Percentiles rank a stretch among this genome's conserved stretches.
These are phyloP conservation scores for Gavia stellata DNA, from an alignment of 2,113 vertebrate genomes.

Conservation along the genomic window DNA sequence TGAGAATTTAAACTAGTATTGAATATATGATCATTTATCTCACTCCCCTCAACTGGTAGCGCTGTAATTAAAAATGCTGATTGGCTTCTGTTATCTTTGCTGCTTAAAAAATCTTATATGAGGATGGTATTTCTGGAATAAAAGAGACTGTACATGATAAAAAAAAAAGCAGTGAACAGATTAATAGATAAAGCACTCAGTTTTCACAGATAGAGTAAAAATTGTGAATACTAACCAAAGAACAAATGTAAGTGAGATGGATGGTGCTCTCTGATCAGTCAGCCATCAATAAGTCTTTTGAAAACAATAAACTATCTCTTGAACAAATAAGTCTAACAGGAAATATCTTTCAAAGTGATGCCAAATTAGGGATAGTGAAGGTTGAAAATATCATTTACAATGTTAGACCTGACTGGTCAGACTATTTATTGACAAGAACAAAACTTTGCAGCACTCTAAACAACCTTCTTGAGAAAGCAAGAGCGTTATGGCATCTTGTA, in stretches of 20 bases:
- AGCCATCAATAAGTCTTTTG: background rate
- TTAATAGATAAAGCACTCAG: background rate
- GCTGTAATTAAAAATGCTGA: background rate
- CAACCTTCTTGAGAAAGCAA: background rate
- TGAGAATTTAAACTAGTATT: background rate
- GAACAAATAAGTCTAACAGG: background rate
- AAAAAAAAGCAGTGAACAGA: background rate
- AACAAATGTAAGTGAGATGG: background rate
- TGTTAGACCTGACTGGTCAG: background rate
- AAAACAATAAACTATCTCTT: background rate
- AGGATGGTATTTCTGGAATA: background rate
- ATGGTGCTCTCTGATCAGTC: background rate
- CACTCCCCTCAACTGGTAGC: background rate
- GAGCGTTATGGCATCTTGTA: fast-evolving
- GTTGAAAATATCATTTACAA: background rate
- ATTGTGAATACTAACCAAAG: background rate
- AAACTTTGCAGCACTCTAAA: background rate
- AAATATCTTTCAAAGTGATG: background rate
- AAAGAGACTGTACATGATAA: background rate
- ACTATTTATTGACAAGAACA: background rate
- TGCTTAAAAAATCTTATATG: background rate
- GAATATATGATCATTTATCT: background rate
- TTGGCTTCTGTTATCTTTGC: background rate
- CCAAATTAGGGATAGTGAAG: background rate
- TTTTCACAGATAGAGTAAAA: background rate